These are phyloP conservation scores for Nysson spinosus DNA, from an alignment of 2,888 invertebrate species.

Conservation along the genomic window DNA sequence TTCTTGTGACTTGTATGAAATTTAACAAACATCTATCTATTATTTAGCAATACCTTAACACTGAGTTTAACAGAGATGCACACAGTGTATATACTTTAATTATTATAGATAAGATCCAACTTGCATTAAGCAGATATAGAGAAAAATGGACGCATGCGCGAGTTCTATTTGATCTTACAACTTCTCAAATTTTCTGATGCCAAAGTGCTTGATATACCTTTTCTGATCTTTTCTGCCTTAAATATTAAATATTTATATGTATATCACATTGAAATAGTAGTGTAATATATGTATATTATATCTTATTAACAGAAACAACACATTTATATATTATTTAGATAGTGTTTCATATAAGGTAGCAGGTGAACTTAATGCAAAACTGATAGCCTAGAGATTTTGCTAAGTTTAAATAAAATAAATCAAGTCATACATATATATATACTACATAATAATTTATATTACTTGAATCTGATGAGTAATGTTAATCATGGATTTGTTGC, in stretches of 20 bases:
- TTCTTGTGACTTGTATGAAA: too few species aligned
- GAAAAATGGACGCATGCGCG: constrained; percentile 1
- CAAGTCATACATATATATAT: not conserved
- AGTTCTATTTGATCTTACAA: not conserved
- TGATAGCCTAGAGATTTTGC: not conserved
- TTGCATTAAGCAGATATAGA: not conserved
- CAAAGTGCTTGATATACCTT: not conserved
- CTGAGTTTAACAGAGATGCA: too few species aligned
- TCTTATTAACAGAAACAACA: too few species aligned
- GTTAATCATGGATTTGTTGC: constrained; percentile 68
- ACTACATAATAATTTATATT: not conserved
- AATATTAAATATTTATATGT: too few species aligned
- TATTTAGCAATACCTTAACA: too few species aligned
- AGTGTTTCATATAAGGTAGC: too few species aligned
- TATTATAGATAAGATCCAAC: not conserved
- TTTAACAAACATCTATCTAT: too few species aligned
- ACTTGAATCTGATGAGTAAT: constrained; percentile 49
- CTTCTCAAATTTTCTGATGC: not conserved
- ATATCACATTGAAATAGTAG: too few species aligned
- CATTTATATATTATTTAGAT: too few species aligned
- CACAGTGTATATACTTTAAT: too few species aligned
- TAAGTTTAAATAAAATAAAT: not conserved
- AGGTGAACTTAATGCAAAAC: too few species aligned
- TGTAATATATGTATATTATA: too few species aligned
- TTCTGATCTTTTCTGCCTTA: not conserved